Percentiles rank a stretch among this genome's conserved stretches.
phyloP scores from a whole-genome alignment of 2,888 invertebrate genomes.

The Steinernema carpocapsae region DNA sequence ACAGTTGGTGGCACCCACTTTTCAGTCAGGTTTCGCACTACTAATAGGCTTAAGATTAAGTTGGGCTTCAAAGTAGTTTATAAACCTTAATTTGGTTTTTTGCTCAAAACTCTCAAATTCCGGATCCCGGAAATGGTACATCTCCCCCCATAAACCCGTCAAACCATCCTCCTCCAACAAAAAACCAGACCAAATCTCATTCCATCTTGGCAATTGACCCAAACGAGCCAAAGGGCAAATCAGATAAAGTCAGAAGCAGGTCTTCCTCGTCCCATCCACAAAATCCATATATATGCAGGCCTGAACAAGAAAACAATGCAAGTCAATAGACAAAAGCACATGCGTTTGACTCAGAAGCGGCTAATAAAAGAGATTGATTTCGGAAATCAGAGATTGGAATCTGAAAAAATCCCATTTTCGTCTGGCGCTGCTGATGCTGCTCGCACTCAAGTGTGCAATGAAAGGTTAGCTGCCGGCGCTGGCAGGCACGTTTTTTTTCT shows the following conservation, averaged over 20 bases:
- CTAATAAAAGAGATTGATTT: conserved; percentile 32
- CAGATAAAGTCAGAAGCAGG: neutral
- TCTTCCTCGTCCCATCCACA: neutral
- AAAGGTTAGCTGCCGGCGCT: neutral
- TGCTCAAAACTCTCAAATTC: too few relatives aligned
- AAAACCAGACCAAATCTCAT: neutral
- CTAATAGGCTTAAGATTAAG: too few relatives aligned
- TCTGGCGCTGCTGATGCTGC: neutral
- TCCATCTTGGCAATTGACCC: neutral
- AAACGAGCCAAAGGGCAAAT: neutral
- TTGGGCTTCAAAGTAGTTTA: too few relatives aligned
- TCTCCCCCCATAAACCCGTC: too few relatives aligned
- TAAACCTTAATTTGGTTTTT: too few relatives aligned
- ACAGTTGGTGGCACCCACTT: too few relatives aligned
- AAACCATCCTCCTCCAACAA: too few relatives aligned
- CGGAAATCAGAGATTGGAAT: neutral
- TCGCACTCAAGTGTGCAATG: conserved; percentile 23
- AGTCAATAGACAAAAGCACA: neutral
- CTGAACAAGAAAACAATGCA: neutral
- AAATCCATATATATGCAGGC: neutral
- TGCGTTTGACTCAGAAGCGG: neutral
- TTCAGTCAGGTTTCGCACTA: too few relatives aligned
- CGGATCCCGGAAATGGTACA: too few relatives aligned
- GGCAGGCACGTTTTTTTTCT: neutral
- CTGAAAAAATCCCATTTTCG: conserved; percentile 23